These are phyloP conservation scores for Rallus crepitans DNA, from an alignment of 2,797 vertebrate genomes.

Conservation along the genomic window DNA sequence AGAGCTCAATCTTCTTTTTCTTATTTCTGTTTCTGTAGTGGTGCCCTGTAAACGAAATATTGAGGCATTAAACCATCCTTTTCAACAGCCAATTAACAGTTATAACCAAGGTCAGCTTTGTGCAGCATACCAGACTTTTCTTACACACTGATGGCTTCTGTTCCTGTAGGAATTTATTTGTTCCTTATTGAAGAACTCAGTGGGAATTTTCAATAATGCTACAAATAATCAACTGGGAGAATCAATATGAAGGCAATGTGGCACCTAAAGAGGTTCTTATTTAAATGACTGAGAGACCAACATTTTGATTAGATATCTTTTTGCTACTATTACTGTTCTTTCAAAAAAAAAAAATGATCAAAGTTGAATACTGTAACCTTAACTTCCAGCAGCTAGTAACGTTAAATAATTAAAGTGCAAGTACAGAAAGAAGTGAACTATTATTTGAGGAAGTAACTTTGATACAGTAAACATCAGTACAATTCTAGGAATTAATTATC, in stretches of 20 bases:
- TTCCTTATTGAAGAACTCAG: not conserved
- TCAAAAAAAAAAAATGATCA: not conserved
- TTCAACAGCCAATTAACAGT: not conserved
- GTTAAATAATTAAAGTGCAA: not conserved
- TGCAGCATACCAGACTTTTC: not conserved
- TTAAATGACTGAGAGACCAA: not conserved
- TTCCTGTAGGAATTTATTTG: not conserved
- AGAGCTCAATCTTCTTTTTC: slow-evolving; percentile 88
- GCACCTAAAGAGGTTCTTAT: not conserved
- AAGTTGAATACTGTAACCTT: not conserved
- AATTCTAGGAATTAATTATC: not conserved
- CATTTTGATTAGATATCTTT: not conserved
- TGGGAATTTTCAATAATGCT: not conserved
- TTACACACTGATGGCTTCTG: not conserved
- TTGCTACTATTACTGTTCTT: not conserved
- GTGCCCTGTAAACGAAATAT: slow-evolving; percentile 85
- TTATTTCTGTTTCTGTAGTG: slow-evolving; percentile 88
- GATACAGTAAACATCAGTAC: not conserved
- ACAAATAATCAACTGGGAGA: not conserved
- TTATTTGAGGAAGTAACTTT: not conserved
- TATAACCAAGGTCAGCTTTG: slow-evolving; percentile 37
- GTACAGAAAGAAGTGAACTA: not conserved
- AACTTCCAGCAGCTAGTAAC: not conserved
- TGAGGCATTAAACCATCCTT: slow-evolving; percentile 59
- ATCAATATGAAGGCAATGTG: not conserved